A percentile compares a stretch with the other conserved stretches of the same genome.
These are phyloP conservation scores for Microtus pennsylvanicus DNA, from an alignment of 2,113 vertebrate species.

Conservation along the genomic window DNA sequence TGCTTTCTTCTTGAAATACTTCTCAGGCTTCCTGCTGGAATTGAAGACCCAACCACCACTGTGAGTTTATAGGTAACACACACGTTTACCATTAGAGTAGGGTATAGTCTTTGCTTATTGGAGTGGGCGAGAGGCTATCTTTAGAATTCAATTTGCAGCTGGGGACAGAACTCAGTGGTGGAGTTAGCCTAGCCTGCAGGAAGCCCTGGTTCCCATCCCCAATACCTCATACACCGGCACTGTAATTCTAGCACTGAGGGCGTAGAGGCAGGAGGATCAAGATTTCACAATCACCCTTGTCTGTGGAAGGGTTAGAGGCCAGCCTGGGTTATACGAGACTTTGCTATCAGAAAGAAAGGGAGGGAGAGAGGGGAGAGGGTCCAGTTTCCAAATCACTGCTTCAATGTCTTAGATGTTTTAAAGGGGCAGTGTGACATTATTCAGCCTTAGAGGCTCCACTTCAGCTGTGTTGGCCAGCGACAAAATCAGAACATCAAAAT, in stretches of 20 bases:
- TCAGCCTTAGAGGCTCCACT: neutral
- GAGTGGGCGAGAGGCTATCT: neutral
- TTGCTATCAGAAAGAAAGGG: neutral
- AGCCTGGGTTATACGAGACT: neutral
- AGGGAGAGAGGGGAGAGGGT: neutral
- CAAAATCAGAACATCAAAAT: neutral
- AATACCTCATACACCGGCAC: neutral
- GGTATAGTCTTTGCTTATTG: neutral
- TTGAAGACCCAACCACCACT: neutral
- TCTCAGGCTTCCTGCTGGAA: neutral
- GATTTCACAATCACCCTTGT: neutral
- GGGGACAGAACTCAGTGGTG: neutral
- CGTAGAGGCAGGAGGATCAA: neutral
- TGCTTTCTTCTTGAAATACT: constrained; percentile 26
- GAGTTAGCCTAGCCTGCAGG: neutral
- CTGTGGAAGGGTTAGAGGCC: neutral
- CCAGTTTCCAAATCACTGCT: neutral
- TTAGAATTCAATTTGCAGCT: neutral
- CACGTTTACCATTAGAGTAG: neutral
- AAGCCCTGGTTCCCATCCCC: neutral
- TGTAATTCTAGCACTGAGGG: neutral
- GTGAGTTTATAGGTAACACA: neutral
- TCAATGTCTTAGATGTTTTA: neutral
- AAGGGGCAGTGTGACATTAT: neutral
- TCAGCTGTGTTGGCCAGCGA: neutral